Conservation (phyloP, 2,888 invertebrate species). For the Amphimallon solstitiale region DNA sequence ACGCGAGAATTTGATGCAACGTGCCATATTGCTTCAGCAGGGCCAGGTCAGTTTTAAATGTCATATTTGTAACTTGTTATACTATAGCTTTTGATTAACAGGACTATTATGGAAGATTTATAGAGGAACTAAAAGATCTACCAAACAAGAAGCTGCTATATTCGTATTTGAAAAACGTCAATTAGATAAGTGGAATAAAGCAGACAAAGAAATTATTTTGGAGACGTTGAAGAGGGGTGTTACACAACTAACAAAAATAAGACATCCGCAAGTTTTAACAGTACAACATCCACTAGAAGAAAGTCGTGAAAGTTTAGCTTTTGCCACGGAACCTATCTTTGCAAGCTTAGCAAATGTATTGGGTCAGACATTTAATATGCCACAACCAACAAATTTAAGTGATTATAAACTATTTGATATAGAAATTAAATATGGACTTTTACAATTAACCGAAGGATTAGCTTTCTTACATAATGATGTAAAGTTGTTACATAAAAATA, state of each 20-base stretch:
- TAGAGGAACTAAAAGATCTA: slow-evolving; percentile 91
- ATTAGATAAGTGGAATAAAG: slow-evolving; percentile 85
- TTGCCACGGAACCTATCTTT: slow-evolving; percentile 94
- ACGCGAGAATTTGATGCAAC: slow-evolving; percentile 92
- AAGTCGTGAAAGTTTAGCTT: slow-evolving; percentile 91
- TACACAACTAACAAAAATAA: slow-evolving; percentile 87
- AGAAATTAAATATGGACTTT: slow-evolving; percentile 94
- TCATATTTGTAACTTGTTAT: slow-evolving; percentile 16
- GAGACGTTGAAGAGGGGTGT: slow-evolving; percentile 87
- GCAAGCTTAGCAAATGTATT: slow-evolving; percentile 90
- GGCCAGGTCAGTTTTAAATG: slow-evolving; percentile 70
- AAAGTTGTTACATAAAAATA: slow-evolving; percentile 90
- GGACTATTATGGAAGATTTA: slow-evolving; percentile 95
- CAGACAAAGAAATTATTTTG: slow-evolving; percentile 85
- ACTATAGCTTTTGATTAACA: slow-evolving; percentile 50
- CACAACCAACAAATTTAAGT: slow-evolving; percentile 73
- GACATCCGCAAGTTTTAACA: slow-evolving; percentile 93
- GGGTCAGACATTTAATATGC: slow-evolving; percentile 82
- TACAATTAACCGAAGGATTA: slow-evolving; percentile 89
- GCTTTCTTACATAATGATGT: slow-evolving; percentile 94
- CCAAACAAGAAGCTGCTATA: slow-evolving; percentile 94
- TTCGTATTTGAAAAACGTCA: slow-evolving; percentile 95
- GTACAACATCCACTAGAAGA: slow-evolving; percentile 97
- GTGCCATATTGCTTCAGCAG: slow-evolving; percentile 85
- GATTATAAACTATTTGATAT: slow-evolving; percentile 91